Conservation (phyloP, 2,113 vertebrate genomes). For the chimpanzee (Pan troglodytes) region NHGRI_mPanTro3-v2.1_pri NC_072410.2:62053001-62053500, state of each 20-base stretch:
- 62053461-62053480: neutral
- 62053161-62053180: neutral
- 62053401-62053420: neutral
- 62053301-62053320: neutral
- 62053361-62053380: neutral
- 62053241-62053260: neutral
- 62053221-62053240: neutral
- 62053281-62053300: neutral
- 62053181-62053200: neutral
- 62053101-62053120: neutral
- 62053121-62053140: neutral
- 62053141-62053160: neutral
- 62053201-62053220: neutral
- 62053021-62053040: neutral
- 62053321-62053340: too few species aligned
- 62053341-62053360: neutral
- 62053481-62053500: neutral
- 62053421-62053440: neutral
- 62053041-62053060: neutral
- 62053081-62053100: neutral
- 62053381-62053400: neutral
- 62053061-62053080: neutral
- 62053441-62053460: neutral
- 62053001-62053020: neutral
- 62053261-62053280: neutral